phyloP scores from a whole-genome alignment of 1,140 invertebrate genomes.

The Zaprionus nigranus region DNA sequence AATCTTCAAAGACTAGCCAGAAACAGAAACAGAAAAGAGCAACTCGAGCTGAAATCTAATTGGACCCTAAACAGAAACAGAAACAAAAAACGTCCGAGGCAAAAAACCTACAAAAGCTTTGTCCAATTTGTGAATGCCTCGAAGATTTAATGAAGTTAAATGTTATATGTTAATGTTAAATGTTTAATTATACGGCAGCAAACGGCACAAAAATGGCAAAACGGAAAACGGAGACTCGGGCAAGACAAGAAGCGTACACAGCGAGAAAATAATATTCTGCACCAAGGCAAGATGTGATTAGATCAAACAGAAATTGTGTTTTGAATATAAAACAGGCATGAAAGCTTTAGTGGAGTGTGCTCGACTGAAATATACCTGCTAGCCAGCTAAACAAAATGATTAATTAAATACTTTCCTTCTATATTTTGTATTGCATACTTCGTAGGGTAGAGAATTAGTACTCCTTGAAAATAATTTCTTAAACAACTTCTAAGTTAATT shows the following conservation, averaged over 20 bases:
- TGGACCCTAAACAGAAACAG: conserved; percentile 29
- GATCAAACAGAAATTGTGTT: not conserved
- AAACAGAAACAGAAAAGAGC: conserved; percentile 16
- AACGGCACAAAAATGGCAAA: conserved; percentile 47
- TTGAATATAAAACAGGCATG: not conserved
- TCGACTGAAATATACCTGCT: too few relatives aligned
- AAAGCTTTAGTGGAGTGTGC: too few relatives aligned
- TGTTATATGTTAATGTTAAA: conserved; percentile 59
- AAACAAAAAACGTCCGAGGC: conserved; percentile 2
- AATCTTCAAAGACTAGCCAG: conserved; percentile 52
- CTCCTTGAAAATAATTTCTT: too few relatives aligned
- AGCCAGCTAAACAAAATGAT: too few relatives aligned
- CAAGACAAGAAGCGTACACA: conserved; percentile 4
- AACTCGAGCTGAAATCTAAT: conserved; percentile 48
- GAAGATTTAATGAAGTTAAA: conserved; percentile 72
- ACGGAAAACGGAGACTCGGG: conserved; percentile 44
- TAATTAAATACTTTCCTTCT: too few relatives aligned
- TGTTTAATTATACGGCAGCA: conserved; percentile 71
- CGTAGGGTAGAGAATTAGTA: too few relatives aligned
- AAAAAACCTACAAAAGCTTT: conserved; percentile 35
- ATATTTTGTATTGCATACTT: too few relatives aligned
- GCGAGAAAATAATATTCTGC: not conserved
- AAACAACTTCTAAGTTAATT: too few relatives aligned
- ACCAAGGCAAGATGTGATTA: too few relatives aligned
- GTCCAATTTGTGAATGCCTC: conserved; percentile 47